phyloP scores from a whole-genome alignment of 2,113 vertebrate species.

The Tylochromis polylepis region DNA sequence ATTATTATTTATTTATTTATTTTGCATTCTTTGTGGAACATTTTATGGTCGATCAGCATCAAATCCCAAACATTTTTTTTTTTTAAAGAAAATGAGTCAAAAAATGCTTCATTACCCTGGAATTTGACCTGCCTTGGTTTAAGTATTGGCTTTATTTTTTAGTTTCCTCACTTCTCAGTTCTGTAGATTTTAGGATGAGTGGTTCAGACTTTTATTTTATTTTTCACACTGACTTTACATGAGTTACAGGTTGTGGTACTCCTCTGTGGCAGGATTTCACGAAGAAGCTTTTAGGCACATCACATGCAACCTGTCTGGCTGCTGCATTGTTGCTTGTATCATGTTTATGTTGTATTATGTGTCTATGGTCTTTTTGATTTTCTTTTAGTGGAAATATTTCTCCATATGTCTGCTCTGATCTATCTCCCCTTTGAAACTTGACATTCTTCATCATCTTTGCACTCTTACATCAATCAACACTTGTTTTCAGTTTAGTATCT shows the following conservation, averaged over 20 bases:
- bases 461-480: slow-evolving; percentile 14
- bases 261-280: neutral
- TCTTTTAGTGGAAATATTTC: neutral
- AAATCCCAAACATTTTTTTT: neutral
- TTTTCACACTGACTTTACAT: slow-evolving; percentile 16
- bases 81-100: neutral
- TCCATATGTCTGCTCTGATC: neutral
- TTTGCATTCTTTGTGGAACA: neutral
- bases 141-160: neutral
- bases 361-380: neutral
- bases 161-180: neutral
- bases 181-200: neutral
- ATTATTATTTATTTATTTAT: neutral
- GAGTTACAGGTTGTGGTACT: neutral
- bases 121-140: neutral
- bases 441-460: slow-evolving; percentile 2
- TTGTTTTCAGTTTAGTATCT: slow-evolving; percentile 40
- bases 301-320: slow-evolving; percentile 28
- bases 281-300: neutral
- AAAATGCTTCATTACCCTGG: neutral
- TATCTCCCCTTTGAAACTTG: neutral
- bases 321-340: slow-evolving; percentile 33
- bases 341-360: neutral
- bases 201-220: neutral
- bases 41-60: neutral